Percentiles rank a stretch among this genome's conserved stretches.
Conservation (phyloP, 2,888 invertebrate genomes). For the Galerucella pusilla region DNA sequence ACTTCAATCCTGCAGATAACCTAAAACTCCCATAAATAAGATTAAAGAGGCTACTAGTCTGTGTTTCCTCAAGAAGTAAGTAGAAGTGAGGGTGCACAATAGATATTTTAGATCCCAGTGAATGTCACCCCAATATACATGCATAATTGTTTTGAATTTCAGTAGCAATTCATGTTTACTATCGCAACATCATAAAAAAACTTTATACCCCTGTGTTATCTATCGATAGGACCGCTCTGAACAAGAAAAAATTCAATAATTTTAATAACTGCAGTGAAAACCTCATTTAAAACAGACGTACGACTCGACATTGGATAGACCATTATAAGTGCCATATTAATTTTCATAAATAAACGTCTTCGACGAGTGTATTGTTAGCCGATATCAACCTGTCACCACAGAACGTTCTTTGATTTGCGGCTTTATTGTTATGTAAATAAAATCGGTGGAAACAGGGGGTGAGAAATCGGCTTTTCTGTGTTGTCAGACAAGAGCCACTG, state of each 20-base stretch:
- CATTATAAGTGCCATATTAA: conserved; percentile 7
- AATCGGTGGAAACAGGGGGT: conserved; percentile 37
- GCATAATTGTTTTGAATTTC: too few relatives aligned
- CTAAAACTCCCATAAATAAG: too few relatives aligned
- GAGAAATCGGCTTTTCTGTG: conserved; percentile 36
- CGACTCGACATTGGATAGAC: background rate
- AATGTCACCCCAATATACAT: too few relatives aligned
- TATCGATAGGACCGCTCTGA: background rate
- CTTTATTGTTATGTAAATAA: conserved; percentile 43
- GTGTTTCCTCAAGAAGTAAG: too few relatives aligned
- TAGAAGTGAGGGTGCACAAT: too few relatives aligned
- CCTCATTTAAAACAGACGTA: background rate
- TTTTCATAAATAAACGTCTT: conserved; percentile 14
- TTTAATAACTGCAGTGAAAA: background rate
- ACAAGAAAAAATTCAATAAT: background rate
- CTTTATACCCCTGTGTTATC: too few relatives aligned
- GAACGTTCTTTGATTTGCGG: conserved; percentile 36
- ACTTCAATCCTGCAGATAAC: too few relatives aligned
- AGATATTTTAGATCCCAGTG: too few relatives aligned
- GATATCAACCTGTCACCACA: conserved; percentile 27
- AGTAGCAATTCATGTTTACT: too few relatives aligned
- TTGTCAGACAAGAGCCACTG: conserved; percentile 27
- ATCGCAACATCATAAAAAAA: too few relatives aligned
- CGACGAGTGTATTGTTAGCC: conserved; percentile 23
- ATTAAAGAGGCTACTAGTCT: too few relatives aligned